Conservation (phyloP, 1,140 invertebrate species). For the Diuraphis noxia region DNA sequence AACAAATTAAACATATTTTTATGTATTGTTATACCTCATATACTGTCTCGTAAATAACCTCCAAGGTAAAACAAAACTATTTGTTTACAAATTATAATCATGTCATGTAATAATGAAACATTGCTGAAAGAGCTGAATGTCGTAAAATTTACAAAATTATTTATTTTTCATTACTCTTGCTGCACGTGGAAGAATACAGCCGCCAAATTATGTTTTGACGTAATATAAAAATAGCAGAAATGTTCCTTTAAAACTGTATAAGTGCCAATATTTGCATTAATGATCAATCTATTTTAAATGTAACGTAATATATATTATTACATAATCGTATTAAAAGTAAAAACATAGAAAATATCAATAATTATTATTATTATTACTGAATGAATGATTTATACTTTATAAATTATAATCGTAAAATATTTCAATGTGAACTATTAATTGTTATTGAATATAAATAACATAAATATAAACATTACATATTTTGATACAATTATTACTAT, state of each 20-base stretch:
- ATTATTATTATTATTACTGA: not conserved
- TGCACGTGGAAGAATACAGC: not conserved
- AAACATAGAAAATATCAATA: not conserved
- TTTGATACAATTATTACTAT: not conserved
- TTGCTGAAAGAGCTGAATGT: not conserved
- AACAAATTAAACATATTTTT: not conserved
- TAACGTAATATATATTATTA: not conserved
- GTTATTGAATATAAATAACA: not conserved
- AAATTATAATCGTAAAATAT: not conserved
- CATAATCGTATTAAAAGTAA: not conserved
- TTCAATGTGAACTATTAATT: not conserved
- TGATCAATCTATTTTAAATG: not conserved
- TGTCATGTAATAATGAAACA: not conserved
- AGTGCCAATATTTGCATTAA: not conserved
- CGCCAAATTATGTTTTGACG: not conserved
- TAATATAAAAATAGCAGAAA: not conserved
- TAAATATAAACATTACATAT: not conserved
- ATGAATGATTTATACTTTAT: not conserved
- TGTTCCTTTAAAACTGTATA: not conserved
- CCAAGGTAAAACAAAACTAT: constrained; percentile 28
- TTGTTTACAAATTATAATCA: constrained; percentile 14
- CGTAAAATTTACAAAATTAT: constrained; percentile 3
- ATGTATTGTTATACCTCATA: not conserved
- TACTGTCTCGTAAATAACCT: constrained; percentile 16
- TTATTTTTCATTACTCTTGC: not conserved